Percentiles rank a stretch among this genome's conserved stretches.
These are phyloP conservation scores for Eupleurogrammus muticus DNA, from an alignment of 2,797 vertebrate genomes.

Conservation along the genomic window DNA sequence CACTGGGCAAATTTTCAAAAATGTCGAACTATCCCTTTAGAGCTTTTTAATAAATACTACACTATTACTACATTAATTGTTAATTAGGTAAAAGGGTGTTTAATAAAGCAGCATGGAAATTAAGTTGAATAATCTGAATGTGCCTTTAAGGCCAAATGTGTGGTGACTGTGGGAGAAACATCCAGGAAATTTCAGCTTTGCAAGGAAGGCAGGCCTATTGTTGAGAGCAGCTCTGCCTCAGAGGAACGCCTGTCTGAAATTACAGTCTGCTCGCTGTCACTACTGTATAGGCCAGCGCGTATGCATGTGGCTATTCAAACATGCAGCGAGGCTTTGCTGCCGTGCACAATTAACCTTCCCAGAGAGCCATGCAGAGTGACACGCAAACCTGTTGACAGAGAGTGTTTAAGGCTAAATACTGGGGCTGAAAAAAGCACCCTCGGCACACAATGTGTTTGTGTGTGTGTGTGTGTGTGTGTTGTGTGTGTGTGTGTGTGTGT, in stretches of 20 bases:
- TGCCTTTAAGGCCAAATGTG: not conserved
- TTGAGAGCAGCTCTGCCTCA: not conserved
- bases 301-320: conserved; percentile 7
- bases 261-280: conserved; percentile 19
- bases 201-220: not conserved
- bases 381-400: not conserved
- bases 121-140: not conserved
- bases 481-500: conserved; percentile 23
- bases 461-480: conserved; percentile 26
- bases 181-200: not conserved
- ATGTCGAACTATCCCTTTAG: too few relatives aligned
- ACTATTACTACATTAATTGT: too few relatives aligned
- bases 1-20: too few relatives aligned
- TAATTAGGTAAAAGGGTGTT: too few relatives aligned
- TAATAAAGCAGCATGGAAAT: not conserved
- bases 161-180: too few relatives aligned
- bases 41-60: too few relatives aligned
- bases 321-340: conserved; percentile 20
- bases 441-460: conserved; percentile 18
- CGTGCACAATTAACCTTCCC: conserved; percentile 42
- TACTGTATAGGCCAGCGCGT: not conserved
- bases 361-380: conserved; percentile 14
- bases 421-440: conserved; percentile 10
- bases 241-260: conserved; percentile 1
- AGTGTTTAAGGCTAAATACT: conserved; percentile 18